phyloP scores from a whole-genome alignment of 2,113 vertebrate genomes.

The Perccottus glenii region DNA sequence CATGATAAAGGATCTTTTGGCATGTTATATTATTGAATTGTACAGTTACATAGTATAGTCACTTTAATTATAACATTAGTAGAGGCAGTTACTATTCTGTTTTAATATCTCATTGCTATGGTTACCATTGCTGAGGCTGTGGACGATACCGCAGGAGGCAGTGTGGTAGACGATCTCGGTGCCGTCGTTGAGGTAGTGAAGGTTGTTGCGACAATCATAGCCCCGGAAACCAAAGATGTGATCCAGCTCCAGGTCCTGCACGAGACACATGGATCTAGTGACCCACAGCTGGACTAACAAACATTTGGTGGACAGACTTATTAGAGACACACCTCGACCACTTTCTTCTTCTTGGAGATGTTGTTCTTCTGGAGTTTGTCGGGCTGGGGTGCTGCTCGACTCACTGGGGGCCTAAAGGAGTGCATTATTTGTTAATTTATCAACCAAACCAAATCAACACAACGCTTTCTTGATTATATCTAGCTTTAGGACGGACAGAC shows the following conservation, averaged over 20 bases:
- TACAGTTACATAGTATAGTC: no score
- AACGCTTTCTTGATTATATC: neutral
- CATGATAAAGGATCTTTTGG: no score
- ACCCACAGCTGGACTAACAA: neutral
- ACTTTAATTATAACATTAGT: no score
- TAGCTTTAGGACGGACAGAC: constrained; percentile 1
- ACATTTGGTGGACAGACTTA: neutral
- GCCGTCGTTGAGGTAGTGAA: constrained; percentile 97
- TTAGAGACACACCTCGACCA: constrained; percentile 86
- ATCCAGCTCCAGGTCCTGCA: constrained; percentile 91
- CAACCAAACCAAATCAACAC: neutral
- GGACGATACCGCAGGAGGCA: constrained; percentile 88
- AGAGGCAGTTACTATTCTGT: no score
- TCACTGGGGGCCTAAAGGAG: constrained; percentile 87
- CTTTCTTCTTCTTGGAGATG: constrained; percentile 91
- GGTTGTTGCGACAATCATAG: constrained; percentile 95
- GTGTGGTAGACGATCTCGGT: constrained; percentile 94
- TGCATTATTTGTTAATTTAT: neutral
- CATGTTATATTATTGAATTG: no score
- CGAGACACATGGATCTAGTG: neutral
- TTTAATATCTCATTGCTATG: neutral
- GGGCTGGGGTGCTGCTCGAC: constrained; percentile 91
- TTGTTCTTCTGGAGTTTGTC: constrained; percentile 97
- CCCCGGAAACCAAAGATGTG: constrained; percentile 96
- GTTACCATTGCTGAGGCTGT: constrained; percentile 90